These are phyloP conservation scores for Megaptera novaeangliae DNA, from an alignment of 2,113 vertebrate genomes.

Conservation along the genomic window DNA sequence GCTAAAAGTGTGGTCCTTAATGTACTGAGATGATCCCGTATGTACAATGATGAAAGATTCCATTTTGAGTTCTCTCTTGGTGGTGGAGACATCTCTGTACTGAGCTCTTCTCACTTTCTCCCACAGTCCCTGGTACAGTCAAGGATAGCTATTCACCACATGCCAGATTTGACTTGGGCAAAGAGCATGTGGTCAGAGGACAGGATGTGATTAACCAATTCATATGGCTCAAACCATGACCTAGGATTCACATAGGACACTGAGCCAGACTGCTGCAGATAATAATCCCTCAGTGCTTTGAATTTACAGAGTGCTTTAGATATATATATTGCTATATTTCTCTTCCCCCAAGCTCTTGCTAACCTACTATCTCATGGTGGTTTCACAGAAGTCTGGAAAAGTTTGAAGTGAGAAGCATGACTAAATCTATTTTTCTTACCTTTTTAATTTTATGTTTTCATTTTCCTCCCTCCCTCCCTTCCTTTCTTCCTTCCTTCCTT, in stretches of 20 bases:
- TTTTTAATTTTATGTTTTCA: not conserved
- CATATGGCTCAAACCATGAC: not conserved
- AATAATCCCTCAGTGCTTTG: not conserved
- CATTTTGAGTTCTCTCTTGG: not conserved
- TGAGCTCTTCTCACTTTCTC: not conserved
- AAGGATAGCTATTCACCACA: not conserved
- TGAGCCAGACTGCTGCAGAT: not conserved
- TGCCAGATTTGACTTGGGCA: not conserved
- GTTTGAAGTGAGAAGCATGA: not conserved
- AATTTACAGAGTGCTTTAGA: not conserved
- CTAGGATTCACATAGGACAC: not conserved
- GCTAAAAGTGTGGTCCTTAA: not conserved
- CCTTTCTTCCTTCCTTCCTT: not conserved
- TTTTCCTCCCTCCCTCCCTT: not conserved
- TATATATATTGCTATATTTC: not conserved
- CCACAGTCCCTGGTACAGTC: not conserved
- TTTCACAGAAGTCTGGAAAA: not conserved
- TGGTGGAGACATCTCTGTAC: not conserved
- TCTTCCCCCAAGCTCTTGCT: not conserved
- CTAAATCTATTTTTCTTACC: not conserved
- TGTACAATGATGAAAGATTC: not conserved
- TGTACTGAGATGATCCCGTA: not conserved
- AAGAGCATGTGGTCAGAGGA: not conserved
- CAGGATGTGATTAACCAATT: not conserved
- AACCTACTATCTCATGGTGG: not conserved